These are phyloP conservation scores for Iphiclides podalirius DNA, from an alignment of 2,888 invertebrate genomes.

Conservation along the genomic window DNA sequence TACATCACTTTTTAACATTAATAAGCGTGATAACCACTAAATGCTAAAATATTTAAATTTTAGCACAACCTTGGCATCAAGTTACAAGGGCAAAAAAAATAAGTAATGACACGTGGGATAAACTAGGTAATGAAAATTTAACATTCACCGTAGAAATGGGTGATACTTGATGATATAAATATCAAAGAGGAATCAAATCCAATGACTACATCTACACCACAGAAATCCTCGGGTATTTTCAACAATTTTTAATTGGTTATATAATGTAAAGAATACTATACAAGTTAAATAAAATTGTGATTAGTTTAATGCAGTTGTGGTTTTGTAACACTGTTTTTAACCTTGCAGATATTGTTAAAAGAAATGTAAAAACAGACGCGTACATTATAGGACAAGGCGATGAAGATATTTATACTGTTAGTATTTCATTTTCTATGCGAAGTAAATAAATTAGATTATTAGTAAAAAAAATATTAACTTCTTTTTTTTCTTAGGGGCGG, in stretches of 20 bases:
- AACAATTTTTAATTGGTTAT: too few relatives aligned
- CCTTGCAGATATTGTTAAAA: slow-evolving; percentile 38
- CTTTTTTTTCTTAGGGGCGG: slow-evolving; percentile 38
- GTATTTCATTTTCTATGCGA: slow-evolving; percentile 22
- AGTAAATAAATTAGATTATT: not conserved
- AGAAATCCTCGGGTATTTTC: slow-evolving; percentile 45
- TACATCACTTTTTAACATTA: too few relatives aligned
- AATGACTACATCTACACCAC: slow-evolving; percentile 62
- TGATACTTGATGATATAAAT: slow-evolving; percentile 40
- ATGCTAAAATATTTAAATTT: slow-evolving; percentile 10
- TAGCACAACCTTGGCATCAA: slow-evolving; percentile 57
- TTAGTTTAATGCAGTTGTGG: too few relatives aligned
- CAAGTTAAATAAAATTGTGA: too few relatives aligned
- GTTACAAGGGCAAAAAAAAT: slow-evolving; percentile 44
- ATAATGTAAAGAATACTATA: too few relatives aligned
- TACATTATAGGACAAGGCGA: slow-evolving; percentile 65
- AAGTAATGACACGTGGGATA: slow-evolving; percentile 33
- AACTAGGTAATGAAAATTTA: slow-evolving; percentile 37
- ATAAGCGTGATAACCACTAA: too few relatives aligned
- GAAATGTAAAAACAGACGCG: slow-evolving; percentile 18
- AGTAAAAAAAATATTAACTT: not conserved
- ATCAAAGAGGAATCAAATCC: slow-evolving; percentile 39
- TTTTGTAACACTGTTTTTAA: too few relatives aligned
- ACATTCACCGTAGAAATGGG: slow-evolving; percentile 40
- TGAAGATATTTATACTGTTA: slow-evolving; percentile 52